Percentiles rank a stretch among this genome's conserved stretches.
phyloP scores from a whole-genome alignment of 2,797 vertebrate genomes.

The Oryzias sinensis region DNA sequence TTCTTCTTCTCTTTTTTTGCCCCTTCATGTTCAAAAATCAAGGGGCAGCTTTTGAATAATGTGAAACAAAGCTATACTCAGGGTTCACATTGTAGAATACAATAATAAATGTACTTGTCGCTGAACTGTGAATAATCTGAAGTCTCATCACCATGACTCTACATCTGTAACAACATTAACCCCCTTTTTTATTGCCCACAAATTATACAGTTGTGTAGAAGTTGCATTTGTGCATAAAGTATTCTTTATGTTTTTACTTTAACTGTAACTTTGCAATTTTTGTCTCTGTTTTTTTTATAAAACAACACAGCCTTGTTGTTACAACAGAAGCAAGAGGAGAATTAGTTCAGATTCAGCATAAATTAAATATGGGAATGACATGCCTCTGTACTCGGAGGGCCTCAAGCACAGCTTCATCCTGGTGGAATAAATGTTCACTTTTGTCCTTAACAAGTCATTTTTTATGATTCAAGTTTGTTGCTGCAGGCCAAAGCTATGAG shows the following conservation, averaged over 20 bases:
- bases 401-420: conserved; percentile 43
- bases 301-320: neutral
- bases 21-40: too few relatives aligned
- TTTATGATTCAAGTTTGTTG: conserved; percentile 29
- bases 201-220: neutral
- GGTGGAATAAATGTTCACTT: conserved; percentile 45
- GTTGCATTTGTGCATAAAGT: neutral
- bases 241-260: conserved; percentile 11
- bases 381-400: conserved; percentile 34
- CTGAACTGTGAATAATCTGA: too few relatives aligned
- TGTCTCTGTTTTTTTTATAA: neutral
- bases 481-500: conserved; percentile 11
- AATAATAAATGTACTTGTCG: too few relatives aligned
- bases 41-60: too few relatives aligned
- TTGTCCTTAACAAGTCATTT: conserved; percentile 18
- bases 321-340: conserved; percentile 21
- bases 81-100: too few relatives aligned
- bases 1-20: too few relatives aligned
- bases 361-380: conserved; percentile 41
- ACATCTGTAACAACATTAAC: too few relatives aligned
- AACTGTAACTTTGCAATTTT: neutral
- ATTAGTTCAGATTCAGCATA: conserved; percentile 15
- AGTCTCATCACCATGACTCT: too few relatives aligned
- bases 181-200: conserved; percentile 2
- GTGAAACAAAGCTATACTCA: too few relatives aligned